Percentiles rank a stretch among this genome's conserved stretches.
phyloP scores from a whole-genome alignment of 2,113 vertebrate genomes.

The Neofelis nebulosa region DNA sequence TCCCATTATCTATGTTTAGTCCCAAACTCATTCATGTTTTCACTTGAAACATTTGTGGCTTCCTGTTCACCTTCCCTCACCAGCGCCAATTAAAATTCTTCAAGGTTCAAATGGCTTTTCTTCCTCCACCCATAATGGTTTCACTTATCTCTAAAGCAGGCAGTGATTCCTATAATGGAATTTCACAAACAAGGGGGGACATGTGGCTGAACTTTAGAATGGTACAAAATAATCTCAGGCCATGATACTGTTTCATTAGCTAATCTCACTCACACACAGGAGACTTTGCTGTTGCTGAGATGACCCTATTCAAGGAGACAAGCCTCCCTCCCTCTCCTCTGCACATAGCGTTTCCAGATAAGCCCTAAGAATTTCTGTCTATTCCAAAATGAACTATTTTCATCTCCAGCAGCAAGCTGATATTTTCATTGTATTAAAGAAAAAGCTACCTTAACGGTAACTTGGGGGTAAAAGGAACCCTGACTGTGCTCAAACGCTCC shows the following conservation, averaged over 20 bases:
- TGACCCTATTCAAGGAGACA: not conserved
- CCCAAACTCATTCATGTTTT: not conserved
- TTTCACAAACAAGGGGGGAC: constrained; percentile 45
- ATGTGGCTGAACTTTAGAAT: constrained; percentile 9
- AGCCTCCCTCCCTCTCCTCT: not conserved
- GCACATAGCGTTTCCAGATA: not conserved
- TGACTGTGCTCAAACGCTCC: not conserved
- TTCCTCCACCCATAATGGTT: not conserved
- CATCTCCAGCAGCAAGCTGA: not conserved
- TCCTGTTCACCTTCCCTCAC: not conserved
- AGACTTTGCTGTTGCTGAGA: not conserved
- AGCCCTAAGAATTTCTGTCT: constrained; percentile 30
- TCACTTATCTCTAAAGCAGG: constrained; percentile 46
- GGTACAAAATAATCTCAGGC: not conserved
- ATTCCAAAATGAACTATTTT: constrained; percentile 38
- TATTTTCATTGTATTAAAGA: constrained; percentile 32
- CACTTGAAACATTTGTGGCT: not conserved
- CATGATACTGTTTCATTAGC: constrained; percentile 36
- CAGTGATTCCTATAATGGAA: not conserved
- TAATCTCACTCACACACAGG: not conserved
- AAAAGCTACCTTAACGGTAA: constrained; percentile 29
- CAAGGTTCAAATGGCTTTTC: constrained; percentile 39
- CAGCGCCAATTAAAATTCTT: constrained; percentile 37
- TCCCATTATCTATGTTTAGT: not conserved
- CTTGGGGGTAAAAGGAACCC: not conserved